Evolutionary conservation across 1,140 invertebrate genomes (phyloP).

Genomic region (Venturia canescens): DNA sequence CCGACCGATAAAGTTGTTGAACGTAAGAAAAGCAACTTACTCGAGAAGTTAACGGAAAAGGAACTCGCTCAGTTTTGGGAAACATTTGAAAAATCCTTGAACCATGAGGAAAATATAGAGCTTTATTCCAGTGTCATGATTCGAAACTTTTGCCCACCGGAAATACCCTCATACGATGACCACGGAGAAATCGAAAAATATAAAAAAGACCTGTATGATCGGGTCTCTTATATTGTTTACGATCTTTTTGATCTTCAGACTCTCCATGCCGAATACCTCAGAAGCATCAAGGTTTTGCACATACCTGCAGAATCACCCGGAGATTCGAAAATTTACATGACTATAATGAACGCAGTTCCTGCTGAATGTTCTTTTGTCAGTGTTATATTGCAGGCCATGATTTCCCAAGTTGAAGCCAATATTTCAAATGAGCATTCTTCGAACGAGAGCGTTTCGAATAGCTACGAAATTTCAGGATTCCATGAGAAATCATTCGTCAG

Average conservation of each 20-base stretch:
- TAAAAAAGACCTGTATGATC: conserved; percentile 75
- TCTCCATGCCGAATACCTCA: conserved; percentile 75
- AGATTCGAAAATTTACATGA: conserved; percentile 64
- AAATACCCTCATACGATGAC: conserved; percentile 54
- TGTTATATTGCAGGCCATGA: conserved; percentile 73
- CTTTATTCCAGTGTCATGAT: conserved; percentile 74
- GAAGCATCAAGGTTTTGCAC: conserved; percentile 71
- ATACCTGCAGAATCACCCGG: conserved; percentile 53
- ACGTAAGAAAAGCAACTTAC: not conserved
- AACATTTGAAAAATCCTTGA: conserved; percentile 54
- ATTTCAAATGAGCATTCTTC: conserved; percentile 34
- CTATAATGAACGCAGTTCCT: conserved; percentile 69
- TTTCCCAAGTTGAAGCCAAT: conserved; percentile 66
- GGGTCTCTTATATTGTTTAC: conserved; percentile 75
- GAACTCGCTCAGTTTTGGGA: conserved; percentile 62
- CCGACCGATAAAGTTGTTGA: not conserved
- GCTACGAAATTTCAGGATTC: conserved; percentile 45
- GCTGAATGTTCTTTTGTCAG: conserved; percentile 73
- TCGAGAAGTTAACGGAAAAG: conserved; percentile 44
- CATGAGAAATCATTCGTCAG: not conserved
- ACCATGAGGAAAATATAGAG: conserved; percentile 61
- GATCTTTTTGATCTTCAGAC: conserved; percentile 77
- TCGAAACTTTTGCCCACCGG: conserved; percentile 72
- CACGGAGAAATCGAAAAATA: conserved; percentile 64
- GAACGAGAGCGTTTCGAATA: not conserved